Base-by-base conservation (phyloP, 2,113 vertebrate species). In the Odontesthes bonariensis region DNA sequence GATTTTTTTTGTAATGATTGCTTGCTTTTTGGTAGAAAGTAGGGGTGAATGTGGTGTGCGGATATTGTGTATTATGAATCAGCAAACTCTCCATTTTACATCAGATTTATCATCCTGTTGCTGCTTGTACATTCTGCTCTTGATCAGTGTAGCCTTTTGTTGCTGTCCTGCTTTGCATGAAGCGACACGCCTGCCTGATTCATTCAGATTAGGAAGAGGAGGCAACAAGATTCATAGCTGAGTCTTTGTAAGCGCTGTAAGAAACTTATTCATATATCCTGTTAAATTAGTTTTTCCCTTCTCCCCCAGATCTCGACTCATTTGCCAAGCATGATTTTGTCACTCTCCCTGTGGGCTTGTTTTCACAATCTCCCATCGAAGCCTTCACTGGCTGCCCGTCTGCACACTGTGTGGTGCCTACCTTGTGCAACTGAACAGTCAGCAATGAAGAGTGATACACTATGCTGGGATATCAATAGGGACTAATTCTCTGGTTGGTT, bases 321-420 rank as follows among this genome's bases (percentile, higher is more conserved):
- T 81, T 87, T 86, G 73, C 83, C 88, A 88, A 73, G 83, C 44
- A 75, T 77, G 79, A 61, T 81, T 85, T 83, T 87, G 64, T 81
- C 78, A 73, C 52, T 79, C 68, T 75, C 73, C 69, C 46, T 86
- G 75, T 88, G 27, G 60, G 80, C 72, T 82, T 64, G 69, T 60
- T 68, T 57, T 79, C 63, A 4, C 77, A 83, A 58, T 23, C 61
- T 69, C 53, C 42, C 32, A 16, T 44, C 56, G 51, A 69, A 77
- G 80, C 70, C 62, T 73, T 56, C 13, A 6, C 73, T 49, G 13
- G 8, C 75, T 75, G 54, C 70, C 75, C 52, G 62, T 79, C 77
- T 88, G 75, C 57, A 57, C 57, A n/a, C 46, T 49, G 33, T 35
- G 53, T 31, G 44, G 69, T 77, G 71, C 76, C 81, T 80, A 66